Evolutionary conservation across 2,888 invertebrate species (phyloP).

Genomic region (Campoplex capitator): DNA sequence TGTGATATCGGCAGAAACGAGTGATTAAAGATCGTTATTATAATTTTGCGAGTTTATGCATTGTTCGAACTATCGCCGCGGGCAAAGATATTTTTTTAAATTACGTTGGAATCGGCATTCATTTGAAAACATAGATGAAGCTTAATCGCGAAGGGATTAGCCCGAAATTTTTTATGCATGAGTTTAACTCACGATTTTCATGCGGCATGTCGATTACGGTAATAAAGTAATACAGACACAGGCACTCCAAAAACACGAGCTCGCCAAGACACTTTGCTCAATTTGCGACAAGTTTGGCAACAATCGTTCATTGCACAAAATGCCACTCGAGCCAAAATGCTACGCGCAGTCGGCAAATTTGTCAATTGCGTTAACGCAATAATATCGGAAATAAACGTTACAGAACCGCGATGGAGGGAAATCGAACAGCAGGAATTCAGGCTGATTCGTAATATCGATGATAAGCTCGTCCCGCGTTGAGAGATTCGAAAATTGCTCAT

Average conservation of each 20-base stretch:
- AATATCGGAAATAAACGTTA: background rate
- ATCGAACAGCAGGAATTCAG: background rate
- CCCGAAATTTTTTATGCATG: background rate
- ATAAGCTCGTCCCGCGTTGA: background rate
- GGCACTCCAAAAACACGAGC: background rate
- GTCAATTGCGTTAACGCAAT: conserved; percentile 13
- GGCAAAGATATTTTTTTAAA: no score
- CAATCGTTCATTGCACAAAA: conserved; percentile 3
- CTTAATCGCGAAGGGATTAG: no score
- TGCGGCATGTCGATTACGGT: background rate
- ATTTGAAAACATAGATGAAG: no score
- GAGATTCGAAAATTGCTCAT: background rate
- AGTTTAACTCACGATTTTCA: background rate
- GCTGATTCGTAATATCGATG: background rate
- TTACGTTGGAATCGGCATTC: no score
- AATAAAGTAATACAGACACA: background rate
- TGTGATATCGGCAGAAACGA: background rate
- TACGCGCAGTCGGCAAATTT: background rate
- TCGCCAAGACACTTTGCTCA: background rate
- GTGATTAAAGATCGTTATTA: no score
- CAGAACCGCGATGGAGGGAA: background rate
- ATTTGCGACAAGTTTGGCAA: background rate
- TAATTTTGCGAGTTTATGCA: background rate
- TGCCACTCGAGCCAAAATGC: conserved; percentile 7
- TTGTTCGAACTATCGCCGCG: background rate